phyloP scores from a whole-genome alignment of 2,797 vertebrate species.

The Falco concolor region DNA sequence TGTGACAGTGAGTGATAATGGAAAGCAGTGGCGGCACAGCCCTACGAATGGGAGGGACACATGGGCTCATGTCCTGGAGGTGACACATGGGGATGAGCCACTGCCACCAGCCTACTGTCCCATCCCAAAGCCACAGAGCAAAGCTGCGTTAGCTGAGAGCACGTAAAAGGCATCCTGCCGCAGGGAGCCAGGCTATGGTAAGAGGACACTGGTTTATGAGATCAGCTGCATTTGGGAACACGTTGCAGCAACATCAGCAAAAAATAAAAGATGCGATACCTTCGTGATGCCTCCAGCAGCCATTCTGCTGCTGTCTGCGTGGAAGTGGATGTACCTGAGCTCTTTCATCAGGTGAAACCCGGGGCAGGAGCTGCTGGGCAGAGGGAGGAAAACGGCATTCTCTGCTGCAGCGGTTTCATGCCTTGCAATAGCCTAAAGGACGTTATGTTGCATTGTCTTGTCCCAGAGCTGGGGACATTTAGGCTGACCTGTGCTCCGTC shows the following conservation, averaged over 20 bases:
- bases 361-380: background rate
- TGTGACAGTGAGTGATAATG: background rate
- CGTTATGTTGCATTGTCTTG: background rate
- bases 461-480: background rate
- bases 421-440: background rate
- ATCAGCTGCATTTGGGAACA: background rate
- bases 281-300: background rate
- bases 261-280: background rate
- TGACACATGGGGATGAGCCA: background rate
- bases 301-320: background rate
- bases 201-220: rapidly evolving
- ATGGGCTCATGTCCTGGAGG: background rate
- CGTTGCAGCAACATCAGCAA: rapidly evolving
- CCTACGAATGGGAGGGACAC: background rate
- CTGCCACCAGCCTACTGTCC: background rate
- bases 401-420: rapidly evolving
- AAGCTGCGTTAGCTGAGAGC: background rate
- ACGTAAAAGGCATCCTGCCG: background rate
- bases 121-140: background rate
- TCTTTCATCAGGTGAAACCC: rapidly evolving
- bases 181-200: rapidly evolving
- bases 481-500: background rate
- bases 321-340: background rate
- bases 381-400: background rate
- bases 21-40: background rate